phyloP scores from a whole-genome alignment of 2,888 invertebrate species.

The Hanleya hanleyi region DNA sequence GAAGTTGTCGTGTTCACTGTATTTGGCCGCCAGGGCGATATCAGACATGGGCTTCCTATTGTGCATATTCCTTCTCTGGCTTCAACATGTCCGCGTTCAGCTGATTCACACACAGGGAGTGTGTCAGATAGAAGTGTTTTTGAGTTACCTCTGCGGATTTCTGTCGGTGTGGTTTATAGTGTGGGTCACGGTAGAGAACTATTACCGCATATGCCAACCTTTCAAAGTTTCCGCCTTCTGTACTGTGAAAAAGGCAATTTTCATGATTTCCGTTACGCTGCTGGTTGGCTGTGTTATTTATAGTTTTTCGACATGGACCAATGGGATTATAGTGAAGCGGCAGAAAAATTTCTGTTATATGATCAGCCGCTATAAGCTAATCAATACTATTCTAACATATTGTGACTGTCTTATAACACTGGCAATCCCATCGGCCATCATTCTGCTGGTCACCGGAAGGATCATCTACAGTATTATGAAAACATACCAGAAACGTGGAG shows the following conservation, averaged over 20 bases:
- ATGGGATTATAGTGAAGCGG: constrained; percentile 11
- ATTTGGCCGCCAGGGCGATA: constrained; percentile 23
- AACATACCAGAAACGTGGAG: background rate
- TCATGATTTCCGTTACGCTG: constrained; percentile 36
- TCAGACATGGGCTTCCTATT: constrained; percentile 28
- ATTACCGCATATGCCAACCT: constrained; percentile 86
- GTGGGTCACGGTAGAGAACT: constrained; percentile 88
- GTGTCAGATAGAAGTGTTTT: constrained; percentile 49
- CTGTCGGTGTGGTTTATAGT: constrained; percentile 89
- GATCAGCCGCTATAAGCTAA: constrained; percentile 23
- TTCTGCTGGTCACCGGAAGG: constrained; percentile 28
- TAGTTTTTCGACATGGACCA: constrained; percentile 53
- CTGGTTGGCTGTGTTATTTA: constrained; percentile 41
- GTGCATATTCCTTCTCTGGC: constrained; percentile 27
- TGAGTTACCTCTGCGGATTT: constrained; percentile 80
- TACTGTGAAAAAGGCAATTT: constrained; percentile 45
- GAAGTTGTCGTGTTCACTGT: constrained; percentile 26
- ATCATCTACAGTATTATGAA: constrained; percentile 18
- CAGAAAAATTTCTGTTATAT: constrained; percentile 38
- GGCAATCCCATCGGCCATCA: constrained; percentile 31
- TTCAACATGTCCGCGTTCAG: constrained; percentile 18
- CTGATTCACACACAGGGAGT: constrained; percentile 67
- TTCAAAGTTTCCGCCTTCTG: constrained; percentile 73
- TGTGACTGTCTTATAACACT: constrained; percentile 41
- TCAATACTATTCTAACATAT: constrained; percentile 45